Conservation (phyloP, 1,140 invertebrate genomes). For the Formica exsecta region DNA sequence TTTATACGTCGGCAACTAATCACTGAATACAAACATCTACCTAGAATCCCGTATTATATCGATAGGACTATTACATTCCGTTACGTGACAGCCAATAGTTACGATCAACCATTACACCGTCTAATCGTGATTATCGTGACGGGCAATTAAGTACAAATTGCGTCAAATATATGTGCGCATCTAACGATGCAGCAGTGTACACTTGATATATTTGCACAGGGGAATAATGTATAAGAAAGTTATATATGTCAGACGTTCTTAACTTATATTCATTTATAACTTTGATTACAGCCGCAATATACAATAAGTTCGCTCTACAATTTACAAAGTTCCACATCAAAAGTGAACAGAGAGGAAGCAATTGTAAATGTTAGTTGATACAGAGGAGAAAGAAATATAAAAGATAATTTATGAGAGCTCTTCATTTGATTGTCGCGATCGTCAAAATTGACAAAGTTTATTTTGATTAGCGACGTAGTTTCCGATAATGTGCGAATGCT, state of each 20-base stretch:
- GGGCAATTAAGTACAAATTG: constrained; percentile 44
- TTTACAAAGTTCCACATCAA: not conserved
- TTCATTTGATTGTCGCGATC: not conserved
- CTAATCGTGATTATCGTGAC: constrained; percentile 41
- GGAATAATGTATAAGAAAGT: not conserved
- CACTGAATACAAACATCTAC: constrained; percentile 8
- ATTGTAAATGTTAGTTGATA: not conserved
- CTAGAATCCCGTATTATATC: constrained; percentile 40
- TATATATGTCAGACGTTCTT: not conserved
- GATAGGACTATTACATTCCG: constrained; percentile 50
- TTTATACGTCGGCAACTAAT: constrained; percentile 34
- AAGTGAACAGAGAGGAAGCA: not conserved
- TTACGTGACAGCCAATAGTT: constrained; percentile 46
- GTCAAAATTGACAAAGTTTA: constrained; percentile 21
- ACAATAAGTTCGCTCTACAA: not conserved
- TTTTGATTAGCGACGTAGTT: constrained; percentile 36
- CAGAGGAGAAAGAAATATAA: not conserved
- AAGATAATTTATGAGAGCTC: not conserved
- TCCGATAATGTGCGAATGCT: constrained; percentile 34
- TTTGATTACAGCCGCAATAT: not conserved
- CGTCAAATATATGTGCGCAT: constrained; percentile 1
- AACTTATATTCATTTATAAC: not conserved
- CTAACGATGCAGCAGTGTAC: not conserved
- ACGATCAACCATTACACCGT: constrained; percentile 37
- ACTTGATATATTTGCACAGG: not conserved